Percentiles rank a stretch among this genome's conserved stretches.
These are phyloP conservation scores for Pandemis corylana DNA, from an alignment of 2,888 invertebrate species.

Conservation along the genomic window DNA sequence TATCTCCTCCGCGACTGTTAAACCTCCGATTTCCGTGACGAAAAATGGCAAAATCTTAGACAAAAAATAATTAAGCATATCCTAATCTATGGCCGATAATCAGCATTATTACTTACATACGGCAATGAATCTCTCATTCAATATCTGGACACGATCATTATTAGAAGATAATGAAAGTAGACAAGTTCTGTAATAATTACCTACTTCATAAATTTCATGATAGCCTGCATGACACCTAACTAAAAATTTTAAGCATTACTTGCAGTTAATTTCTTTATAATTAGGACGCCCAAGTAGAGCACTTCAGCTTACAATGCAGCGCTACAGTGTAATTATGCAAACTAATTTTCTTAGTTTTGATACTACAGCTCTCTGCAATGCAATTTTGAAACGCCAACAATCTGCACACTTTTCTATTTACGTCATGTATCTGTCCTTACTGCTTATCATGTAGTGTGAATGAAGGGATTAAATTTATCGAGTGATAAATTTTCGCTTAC, in stretches of 20 bases:
- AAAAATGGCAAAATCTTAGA: neutral
- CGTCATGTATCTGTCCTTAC: constrained; percentile 6
- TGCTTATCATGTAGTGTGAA: constrained; percentile 25
- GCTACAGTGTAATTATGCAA: neutral
- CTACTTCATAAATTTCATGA: neutral
- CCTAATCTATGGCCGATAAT: neutral
- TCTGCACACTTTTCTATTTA: constrained; percentile 9
- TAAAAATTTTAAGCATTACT: neutral
- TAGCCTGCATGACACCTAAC: neutral
- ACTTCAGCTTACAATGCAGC: constrained; percentile 18
- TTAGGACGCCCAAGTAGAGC: neutral
- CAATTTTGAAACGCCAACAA: neutral
- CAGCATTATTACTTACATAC: neutral
- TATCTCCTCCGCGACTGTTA: neutral
- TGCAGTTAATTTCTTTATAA: neutral
- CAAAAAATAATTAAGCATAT: neutral
- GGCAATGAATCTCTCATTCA: neutral
- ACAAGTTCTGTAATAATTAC: neutral
- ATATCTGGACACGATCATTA: neutral
- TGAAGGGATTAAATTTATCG: constrained; percentile 28
- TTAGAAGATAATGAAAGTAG: neutral
- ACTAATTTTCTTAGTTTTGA: neutral
- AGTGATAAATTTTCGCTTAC: constrained; percentile 21
- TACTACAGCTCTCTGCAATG: constrained; percentile 2
- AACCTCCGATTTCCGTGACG: neutral